Evolutionary conservation across 2,888 invertebrate genomes (phyloP).

Genomic region (Caenorhabditis japonica): DNA sequence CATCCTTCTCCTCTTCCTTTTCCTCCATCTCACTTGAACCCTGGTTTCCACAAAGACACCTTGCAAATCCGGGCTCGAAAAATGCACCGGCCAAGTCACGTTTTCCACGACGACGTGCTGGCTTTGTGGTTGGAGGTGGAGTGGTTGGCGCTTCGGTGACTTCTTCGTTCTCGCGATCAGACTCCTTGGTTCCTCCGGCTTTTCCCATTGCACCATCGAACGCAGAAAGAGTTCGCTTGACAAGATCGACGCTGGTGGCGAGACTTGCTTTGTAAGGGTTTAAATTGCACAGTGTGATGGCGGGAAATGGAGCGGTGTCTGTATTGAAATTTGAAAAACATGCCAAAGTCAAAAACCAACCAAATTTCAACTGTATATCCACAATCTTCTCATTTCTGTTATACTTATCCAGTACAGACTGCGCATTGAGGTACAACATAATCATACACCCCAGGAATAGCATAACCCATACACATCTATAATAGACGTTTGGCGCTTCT

Average conservation of each 20-base stretch:
- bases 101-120: slow-evolving; percentile 44
- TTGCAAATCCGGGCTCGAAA: slow-evolving; percentile 65
- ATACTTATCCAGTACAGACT: slow-evolving; percentile 71
- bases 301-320: slow-evolving; percentile 74
- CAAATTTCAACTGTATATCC: slow-evolving; percentile 75
- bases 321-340: slow-evolving; percentile 11
- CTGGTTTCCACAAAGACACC: slow-evolving; percentile 56
- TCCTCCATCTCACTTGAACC: slow-evolving; percentile 50
- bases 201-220: slow-evolving; percentile 73
- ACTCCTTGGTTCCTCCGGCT: slow-evolving; percentile 59
- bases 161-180: slow-evolving; percentile 26
- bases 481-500: slow-evolving; percentile 72
- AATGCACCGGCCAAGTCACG: slow-evolving; percentile 59
- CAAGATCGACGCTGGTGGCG: slow-evolving; percentile 70
- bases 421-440: slow-evolving; percentile 74
- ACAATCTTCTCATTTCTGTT: slow-evolving; percentile 76
- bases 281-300: slow-evolving; percentile 75
- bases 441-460: slow-evolving; percentile 71
- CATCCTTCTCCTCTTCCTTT: slow-evolving; percentile 46
- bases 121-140: slow-evolving; percentile 28
- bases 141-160: slow-evolving; percentile 40
- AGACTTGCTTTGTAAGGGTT: slow-evolving; percentile 75
- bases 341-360: slow-evolving; percentile 36
- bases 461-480: slow-evolving; percentile 71
- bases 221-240: slow-evolving; percentile 71